Base-by-base conservation (phyloP, 2,113 vertebrate genomes). In the Argyrosomus japonicus region DNA sequence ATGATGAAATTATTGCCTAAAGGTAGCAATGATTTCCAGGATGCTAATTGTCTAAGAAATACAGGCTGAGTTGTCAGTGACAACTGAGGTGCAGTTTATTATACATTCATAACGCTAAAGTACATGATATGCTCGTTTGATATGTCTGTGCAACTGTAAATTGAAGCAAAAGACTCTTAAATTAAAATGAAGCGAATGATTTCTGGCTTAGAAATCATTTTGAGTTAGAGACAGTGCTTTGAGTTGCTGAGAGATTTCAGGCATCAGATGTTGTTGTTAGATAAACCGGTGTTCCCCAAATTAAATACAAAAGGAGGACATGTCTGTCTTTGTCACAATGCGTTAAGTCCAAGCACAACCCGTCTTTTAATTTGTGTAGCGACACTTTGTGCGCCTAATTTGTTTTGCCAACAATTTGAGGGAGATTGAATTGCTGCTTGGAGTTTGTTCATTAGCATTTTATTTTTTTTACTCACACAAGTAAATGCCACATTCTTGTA, bases 1-100 rank as follows among this genome's bases (percentile, higher is more conserved):
- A 53, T 90, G 91, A 91, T 89, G 88, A 88, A 92, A 91, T 85
- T 40, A 73, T 89, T 89, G 90, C 89, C 76, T 63, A 65, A 75
- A 81, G 56, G 61, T 8, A 72, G 89, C 81, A 88, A 93, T 65
- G 48, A 74, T 85, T 85, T 82, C 51, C 62, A 75, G 18, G 68
- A 81, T 69, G 73, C 47, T 82, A 75, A 88, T 84, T 90, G 65
- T 85, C 53, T 61, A 72, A 79, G 70, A 87, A 63, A 23, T 70
- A 61, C 23, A 71, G 36, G 40, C 83, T 61, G 75, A 68, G 67
- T 50, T 54, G 75, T 84, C 75, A 80, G 29, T 62, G 68, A 70
- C 81, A 77, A 84, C 54, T 78, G 53, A 70, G 47, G 36, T 36
- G 50, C 25, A 51, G 25, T 58, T 77, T 45, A 81, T 86, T 64